Base-by-base conservation (phyloP, 1,140 invertebrate species). In the Dreissena polymorpha region DNA sequence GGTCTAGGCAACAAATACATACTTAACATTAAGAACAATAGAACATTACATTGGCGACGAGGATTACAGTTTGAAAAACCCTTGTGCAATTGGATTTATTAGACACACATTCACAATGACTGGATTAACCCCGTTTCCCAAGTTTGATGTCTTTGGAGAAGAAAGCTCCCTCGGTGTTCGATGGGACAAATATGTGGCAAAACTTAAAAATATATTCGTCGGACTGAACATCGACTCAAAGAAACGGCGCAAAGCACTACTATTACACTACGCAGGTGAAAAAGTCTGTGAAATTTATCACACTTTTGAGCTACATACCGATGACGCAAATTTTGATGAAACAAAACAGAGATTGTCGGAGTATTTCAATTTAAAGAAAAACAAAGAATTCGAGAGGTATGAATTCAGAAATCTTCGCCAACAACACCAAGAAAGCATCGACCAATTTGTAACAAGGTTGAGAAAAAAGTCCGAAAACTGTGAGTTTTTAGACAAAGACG, bases 281-380 rank as follows among this genome's bases (percentile, higher is more conserved):
- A 1, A 13, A 70, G 39, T 39, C 39, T 39, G 2, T 39, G 8
- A 39, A 39, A 39, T 39, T 39, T 39, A 39, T 39, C 39, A 39
- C 3, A 39, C 39, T 39, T 39, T 39, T 39, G 39, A 39, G 39
- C 39, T 39, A 39, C 39, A 39, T 39, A 39, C 39, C 39, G 39
- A 39, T 39, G 39, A 39, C 39, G 39, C 39, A 39, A 39, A 39
- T 67, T 27, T 76, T 51, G 63, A 70, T 16, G 23, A 27, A 50
- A 55, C 77, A 0, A 55, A 29, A 51, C 23, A 51, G n/a, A 67
- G 29, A 14, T 53, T 86, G 14, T 71, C 27, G 53, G 76, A 70
- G 0, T 77, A 83, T 27, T 87, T 85, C 29, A 50, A 50, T 25
- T 94, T 95, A 95, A 91, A 80, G 72, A 70, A 64, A 63, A 86